A percentile compares a stretch with the other conserved stretches of the same genome.
These are phyloP conservation scores for Onychostoma macrolepis DNA, from an alignment of 2,113 vertebrate genomes.

Conservation along the genomic window DNA sequence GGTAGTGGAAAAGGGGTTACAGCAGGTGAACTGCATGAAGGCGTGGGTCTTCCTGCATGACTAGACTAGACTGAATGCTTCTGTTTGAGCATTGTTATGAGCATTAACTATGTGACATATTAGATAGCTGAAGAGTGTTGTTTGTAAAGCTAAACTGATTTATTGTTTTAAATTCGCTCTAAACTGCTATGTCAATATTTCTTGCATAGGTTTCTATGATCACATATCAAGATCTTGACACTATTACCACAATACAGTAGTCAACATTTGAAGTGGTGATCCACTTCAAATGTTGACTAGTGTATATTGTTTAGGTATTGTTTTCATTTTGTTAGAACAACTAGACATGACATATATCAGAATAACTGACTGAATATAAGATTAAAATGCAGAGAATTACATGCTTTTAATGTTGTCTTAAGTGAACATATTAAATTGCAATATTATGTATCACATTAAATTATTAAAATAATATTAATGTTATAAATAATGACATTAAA, in stretches of 20 bases:
- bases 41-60: slow-evolving; percentile 31
- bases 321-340: too few species aligned
- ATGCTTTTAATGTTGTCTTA: too few species aligned
- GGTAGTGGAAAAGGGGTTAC: slow-evolving; percentile 55
- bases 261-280: too few species aligned
- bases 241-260: not conserved
- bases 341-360: too few species aligned
- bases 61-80: slow-evolving; percentile 10
- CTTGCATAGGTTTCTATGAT: not conserved
- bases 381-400: too few species aligned
- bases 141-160: not conserved
- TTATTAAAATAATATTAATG: too few species aligned
- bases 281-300: too few species aligned
- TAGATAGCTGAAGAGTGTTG: not conserved
- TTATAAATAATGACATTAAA: too few species aligned
- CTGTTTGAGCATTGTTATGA: not conserved
- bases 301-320: too few species aligned
- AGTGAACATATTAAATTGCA: too few species aligned
- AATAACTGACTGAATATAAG: too few species aligned
- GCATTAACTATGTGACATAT: not conserved
- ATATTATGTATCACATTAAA: too few species aligned
- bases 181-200: not conserved
- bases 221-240: not conserved
- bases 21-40: slow-evolving; percentile 54
- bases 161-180: not conserved